Conservation (phyloP, 2,113 vertebrate genomes). For the Brienomyrus longianalis region DNA sequence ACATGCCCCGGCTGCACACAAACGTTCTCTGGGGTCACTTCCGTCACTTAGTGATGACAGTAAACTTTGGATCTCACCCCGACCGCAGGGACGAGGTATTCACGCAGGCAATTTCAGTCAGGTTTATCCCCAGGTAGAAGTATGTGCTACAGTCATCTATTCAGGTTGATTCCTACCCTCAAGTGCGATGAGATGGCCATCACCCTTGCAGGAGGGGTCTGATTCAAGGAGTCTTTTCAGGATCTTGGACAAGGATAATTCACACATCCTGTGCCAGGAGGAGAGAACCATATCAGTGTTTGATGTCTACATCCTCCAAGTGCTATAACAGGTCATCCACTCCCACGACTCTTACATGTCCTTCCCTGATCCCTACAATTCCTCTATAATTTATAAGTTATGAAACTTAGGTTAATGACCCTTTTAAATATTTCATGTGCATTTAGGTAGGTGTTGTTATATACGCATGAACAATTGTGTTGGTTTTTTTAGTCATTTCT, state of each 20-base stretch:
- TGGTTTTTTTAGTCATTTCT: neutral
- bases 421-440: neutral
- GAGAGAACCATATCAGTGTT: neutral
- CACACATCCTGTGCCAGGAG: neutral
- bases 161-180: neutral
- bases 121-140: neutral
- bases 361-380: neutral
- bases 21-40: conserved; percentile 30
- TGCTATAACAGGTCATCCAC: neutral
- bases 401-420: neutral
- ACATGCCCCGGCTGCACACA: conserved; percentile 29
- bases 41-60: conserved; percentile 31
- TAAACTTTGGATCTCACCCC: conserved; percentile 17
- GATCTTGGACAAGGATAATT: neutral
- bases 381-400: neutral
- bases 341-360: neutral
- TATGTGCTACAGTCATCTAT: neutral
- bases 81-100: neutral
- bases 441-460: neutral
- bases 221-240: neutral
- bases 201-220: neutral
- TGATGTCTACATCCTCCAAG: neutral
- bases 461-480: neutral
- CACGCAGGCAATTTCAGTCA: neutral
- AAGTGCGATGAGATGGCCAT: neutral